A percentile compares a stretch with the other conserved stretches of the same genome.
phyloP scores from a whole-genome alignment of 2,888 invertebrate species.

The Hirtodrosophila duncani region DNA sequence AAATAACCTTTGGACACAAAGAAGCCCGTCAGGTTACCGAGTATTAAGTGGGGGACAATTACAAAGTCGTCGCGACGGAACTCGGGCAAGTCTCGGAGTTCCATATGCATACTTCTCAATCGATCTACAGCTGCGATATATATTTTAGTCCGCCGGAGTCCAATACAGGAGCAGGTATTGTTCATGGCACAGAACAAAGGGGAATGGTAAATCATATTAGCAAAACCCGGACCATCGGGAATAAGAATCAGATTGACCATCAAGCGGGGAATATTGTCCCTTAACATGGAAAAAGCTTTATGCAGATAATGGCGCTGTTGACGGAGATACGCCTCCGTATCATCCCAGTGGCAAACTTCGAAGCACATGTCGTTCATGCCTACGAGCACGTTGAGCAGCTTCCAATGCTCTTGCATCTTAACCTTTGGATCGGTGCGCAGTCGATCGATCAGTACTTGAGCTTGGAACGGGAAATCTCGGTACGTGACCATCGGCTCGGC shows the following conservation, averaged over 20 bases:
- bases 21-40: slow-evolving; percentile 71
- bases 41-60: slow-evolving; percentile 78
- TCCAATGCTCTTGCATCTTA: slow-evolving; percentile 81
- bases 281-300: slow-evolving; percentile 78
- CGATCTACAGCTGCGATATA: slow-evolving; percentile 19
- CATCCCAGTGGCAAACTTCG: slow-evolving; percentile 79
- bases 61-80: slow-evolving; percentile 79
- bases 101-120: no score
- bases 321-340: slow-evolving; percentile 71
- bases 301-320: slow-evolving; percentile 78
- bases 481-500: slow-evolving; percentile 81
- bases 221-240: slow-evolving; percentile 38
- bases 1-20: slow-evolving; percentile 67
- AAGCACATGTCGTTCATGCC: slow-evolving; percentile 81
- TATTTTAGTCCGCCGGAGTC: no score
- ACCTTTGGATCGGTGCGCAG: slow-evolving; percentile 80
- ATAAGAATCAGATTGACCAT: slow-evolving; percentile 47
- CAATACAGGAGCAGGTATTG: no score
- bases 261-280: slow-evolving; percentile 79
- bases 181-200: slow-evolving; percentile 22
- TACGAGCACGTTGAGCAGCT: slow-evolving; percentile 79
- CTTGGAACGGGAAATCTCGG: slow-evolving; percentile 80
- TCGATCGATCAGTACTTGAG: slow-evolving; percentile 79
- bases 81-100: slow-evolving; percentile 75
- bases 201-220: slow-evolving; percentile 28